Conservation (phyloP, 2,888 invertebrate genomes). For the Hydriomena furcata region DNA sequence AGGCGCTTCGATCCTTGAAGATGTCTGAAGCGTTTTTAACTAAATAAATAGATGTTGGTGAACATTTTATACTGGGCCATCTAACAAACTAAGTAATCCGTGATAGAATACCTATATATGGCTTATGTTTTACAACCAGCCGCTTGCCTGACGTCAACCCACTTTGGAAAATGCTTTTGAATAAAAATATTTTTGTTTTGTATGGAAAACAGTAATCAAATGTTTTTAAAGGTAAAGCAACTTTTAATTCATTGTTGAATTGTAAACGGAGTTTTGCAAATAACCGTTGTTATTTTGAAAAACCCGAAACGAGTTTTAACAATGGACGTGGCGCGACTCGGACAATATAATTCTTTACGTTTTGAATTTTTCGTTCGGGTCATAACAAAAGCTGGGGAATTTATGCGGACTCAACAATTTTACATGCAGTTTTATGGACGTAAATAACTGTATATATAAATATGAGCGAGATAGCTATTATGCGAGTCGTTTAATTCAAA, state of each 20-base stretch:
- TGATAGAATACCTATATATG: too few relatives aligned
- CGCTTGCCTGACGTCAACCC: too few relatives aligned
- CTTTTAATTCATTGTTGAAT: constrained; percentile 15
- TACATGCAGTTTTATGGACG: constrained; percentile 20
- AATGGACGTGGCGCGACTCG: constrained; percentile 27
- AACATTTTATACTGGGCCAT: too few relatives aligned
- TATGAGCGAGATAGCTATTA: neutral
- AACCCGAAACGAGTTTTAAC: constrained; percentile 16
- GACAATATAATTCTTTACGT: constrained; percentile 26
- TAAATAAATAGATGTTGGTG: too few relatives aligned
- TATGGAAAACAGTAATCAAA: constrained; percentile 8
- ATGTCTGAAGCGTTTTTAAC: too few relatives aligned
- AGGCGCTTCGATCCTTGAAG: too few relatives aligned
- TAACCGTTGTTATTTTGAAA: constrained; percentile 23
- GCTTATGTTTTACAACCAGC: too few relatives aligned
- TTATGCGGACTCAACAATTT: constrained; percentile 16
- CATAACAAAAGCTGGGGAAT: constrained; percentile 18
- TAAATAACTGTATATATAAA: neutral
- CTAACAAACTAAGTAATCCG: too few relatives aligned
- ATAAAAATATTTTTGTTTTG: neutral
- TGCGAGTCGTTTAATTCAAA: neutral
- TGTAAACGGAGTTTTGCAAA: constrained; percentile 11
- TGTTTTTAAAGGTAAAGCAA: neutral
- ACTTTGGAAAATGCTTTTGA: too few relatives aligned
- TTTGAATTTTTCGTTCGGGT: constrained; percentile 25